These are phyloP conservation scores for Zosterops lateralis DNA, from an alignment of 2,113 vertebrate genomes.

Conservation along the genomic window DNA sequence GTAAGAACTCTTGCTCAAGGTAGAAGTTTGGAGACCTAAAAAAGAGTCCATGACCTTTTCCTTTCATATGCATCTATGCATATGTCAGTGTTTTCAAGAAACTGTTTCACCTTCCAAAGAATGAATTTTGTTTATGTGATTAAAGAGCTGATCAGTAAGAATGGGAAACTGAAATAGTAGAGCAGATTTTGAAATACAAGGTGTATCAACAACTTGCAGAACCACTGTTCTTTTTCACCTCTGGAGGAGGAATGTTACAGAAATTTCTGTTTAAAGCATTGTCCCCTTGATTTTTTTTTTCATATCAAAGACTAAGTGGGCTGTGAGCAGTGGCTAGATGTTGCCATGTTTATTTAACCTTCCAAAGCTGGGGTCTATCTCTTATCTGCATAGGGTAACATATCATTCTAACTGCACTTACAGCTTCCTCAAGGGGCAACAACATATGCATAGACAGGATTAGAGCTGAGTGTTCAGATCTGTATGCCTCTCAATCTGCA, in stretches of 20 bases:
- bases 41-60: accelerated
- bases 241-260: neutral
- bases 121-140: neutral
- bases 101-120: neutral
- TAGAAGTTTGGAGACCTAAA: neutral
- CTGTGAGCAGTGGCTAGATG: neutral
- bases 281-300: neutral
- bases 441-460: neutral
- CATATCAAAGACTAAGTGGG: neutral
- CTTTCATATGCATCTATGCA: neutral
- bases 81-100: neutral
- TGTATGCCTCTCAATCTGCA: neutral
- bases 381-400: neutral
- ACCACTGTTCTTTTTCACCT: neutral
- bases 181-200: neutral
- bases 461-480: neutral
- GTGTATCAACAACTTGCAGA: neutral
- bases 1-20: neutral
- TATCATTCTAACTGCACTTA: neutral
- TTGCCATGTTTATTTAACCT: neutral
- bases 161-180: neutral
- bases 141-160: neutral
- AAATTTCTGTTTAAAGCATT: neutral
- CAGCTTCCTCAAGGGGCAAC: accelerated
- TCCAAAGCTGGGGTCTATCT: neutral